Evolutionary conservation across 2,113 vertebrate genomes (phyloP).

Genomic region (Grallaria varia): DNA sequence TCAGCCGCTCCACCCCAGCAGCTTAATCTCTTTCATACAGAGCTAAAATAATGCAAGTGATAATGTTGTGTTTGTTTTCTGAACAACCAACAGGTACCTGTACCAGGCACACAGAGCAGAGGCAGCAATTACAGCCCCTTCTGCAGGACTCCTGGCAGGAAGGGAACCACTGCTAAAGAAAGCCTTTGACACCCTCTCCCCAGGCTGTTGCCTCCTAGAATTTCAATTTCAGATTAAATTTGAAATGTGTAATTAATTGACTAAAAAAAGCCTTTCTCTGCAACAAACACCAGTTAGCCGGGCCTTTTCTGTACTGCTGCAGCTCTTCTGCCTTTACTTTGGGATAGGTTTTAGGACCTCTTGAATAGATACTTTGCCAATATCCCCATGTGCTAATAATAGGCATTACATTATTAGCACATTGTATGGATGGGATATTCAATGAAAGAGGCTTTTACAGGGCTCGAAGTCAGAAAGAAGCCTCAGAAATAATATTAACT

Average conservation of each 20-base stretch:
- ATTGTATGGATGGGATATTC: not conserved
- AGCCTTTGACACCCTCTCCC: not conserved
- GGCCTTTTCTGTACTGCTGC: not conserved
- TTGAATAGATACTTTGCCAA: not conserved
- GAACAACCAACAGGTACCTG: not conserved
- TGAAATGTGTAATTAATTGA: constrained; percentile 13
- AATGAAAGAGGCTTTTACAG: not conserved
- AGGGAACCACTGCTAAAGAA: not conserved
- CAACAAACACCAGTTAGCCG: not conserved
- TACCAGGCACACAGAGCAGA: not conserved
- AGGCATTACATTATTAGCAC: not conserved
- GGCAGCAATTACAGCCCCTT: not conserved
- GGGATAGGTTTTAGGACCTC: not conserved
- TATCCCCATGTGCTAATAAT: not conserved
- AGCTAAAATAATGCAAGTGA: not conserved
- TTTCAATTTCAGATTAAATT: not conserved
- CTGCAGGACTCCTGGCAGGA: not conserved
- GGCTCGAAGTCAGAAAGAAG: not conserved
- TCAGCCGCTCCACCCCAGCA: not conserved
- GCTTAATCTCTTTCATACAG: not conserved
- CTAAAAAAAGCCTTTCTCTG: not conserved
- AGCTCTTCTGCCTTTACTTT: not conserved
- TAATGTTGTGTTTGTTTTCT: not conserved
- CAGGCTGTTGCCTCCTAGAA: not conserved
- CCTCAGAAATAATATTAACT: not conserved